phyloP scores from a whole-genome alignment of 1,140 invertebrate species.

The Caenorhabditis brenneri region DNA sequence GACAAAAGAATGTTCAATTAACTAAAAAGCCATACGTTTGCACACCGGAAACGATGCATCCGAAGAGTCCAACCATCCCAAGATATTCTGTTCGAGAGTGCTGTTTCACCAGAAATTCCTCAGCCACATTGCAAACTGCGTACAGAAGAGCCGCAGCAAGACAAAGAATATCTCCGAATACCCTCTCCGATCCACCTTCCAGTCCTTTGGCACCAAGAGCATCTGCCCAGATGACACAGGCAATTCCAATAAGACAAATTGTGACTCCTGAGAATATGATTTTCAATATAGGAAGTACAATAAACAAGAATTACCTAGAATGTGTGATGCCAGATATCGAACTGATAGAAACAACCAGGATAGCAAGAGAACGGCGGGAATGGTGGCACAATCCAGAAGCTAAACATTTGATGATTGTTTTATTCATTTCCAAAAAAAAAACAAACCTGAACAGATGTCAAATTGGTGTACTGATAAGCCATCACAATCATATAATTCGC shows the following conservation, averaged over 20 bases:
- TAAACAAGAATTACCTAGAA: conserved; percentile 73
- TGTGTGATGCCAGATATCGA: conserved; percentile 79
- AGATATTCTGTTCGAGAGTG: conserved; percentile 83
- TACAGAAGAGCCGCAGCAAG: conserved; percentile 82
- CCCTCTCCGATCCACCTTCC: conserved; percentile 77
- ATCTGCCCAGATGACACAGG: conserved; percentile 83
- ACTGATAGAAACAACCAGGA: conserved; percentile 79
- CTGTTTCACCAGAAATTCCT: conserved; percentile 83
- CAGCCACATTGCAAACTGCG: conserved; percentile 81
- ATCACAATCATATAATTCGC: conserved; percentile 80
- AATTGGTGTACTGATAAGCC: conserved; percentile 77
- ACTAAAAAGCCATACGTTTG: conserved; percentile 77
- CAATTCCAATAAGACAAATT: conserved; percentile 82
- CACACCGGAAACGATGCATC: conserved; percentile 80
- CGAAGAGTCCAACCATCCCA: conserved; percentile 84
- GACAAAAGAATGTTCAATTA: conserved; percentile 60
- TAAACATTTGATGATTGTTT: conserved; percentile 73
- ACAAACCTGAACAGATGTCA: conserved; percentile 74
- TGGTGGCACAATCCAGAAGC: conserved; percentile 85
- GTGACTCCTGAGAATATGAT: conserved; percentile 75
- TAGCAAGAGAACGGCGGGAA: conserved; percentile 81
- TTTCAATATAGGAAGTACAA: not conserved
- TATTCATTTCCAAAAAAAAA: not conserved
- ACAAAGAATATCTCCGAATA: conserved; percentile 84
- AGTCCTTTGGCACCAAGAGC: conserved; percentile 76